Percentiles rank a stretch among this genome's conserved stretches.
These are phyloP conservation scores for Parasteatoda lunata DNA, from an alignment of 2,888 invertebrate genomes.

Conservation along the genomic window DNA sequence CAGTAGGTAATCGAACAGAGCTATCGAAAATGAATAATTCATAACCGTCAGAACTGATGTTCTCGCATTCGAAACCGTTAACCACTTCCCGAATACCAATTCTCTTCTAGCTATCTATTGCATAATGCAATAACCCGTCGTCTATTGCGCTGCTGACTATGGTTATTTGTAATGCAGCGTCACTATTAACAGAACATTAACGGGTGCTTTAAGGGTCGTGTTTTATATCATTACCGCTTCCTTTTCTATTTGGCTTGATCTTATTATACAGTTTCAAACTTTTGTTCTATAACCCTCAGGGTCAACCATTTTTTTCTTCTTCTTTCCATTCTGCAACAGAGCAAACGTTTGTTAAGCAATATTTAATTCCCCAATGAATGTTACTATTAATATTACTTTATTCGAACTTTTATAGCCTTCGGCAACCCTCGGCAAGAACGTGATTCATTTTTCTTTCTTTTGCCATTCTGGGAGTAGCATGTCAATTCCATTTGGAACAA, in stretches of 20 bases:
- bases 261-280: conserved; percentile 3
- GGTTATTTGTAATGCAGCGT: conserved; percentile 35
- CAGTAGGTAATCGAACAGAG: too few relatives aligned
- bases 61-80: too few relatives aligned
- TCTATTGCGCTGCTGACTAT: not conserved
- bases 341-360: not conserved
- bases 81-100: too few relatives aligned
- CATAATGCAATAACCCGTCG: conserved; percentile 43
- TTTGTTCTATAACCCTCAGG: not conserved
- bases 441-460: too few relatives aligned
- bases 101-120: conserved; percentile 9
- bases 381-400: conserved; percentile 19
- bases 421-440: too few relatives aligned
- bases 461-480: not conserved
- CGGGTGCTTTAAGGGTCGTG: conserved; percentile 27
- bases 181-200: conserved; percentile 55
- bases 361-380: conserved; percentile 29
- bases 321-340: not conserved
- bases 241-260: not conserved
- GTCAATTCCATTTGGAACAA: not conserved
- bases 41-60: too few relatives aligned
- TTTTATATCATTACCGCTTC: conserved; percentile 31
- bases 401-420: not conserved
- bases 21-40: too few relatives aligned
- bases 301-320: conserved; percentile 14